These are phyloP conservation scores for Taxidea taxus DNA, from an alignment of 2,113 vertebrate species.

Conservation along the genomic window DNA sequence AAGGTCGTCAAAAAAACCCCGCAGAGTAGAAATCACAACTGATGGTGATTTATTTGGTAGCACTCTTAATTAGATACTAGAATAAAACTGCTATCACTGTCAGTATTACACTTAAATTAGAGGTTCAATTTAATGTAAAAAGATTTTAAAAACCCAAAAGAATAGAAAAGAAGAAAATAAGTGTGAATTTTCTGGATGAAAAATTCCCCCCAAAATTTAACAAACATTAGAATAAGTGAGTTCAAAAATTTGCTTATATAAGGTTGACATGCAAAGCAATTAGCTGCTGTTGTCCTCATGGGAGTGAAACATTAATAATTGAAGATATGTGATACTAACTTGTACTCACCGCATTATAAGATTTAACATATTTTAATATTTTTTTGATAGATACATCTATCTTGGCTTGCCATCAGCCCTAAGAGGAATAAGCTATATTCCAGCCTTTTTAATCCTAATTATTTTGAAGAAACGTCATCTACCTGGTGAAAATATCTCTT, in stretches of 20 bases:
- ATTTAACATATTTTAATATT: not conserved
- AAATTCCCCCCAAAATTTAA: not conserved
- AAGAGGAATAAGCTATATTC: constrained; percentile 53
- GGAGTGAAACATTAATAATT: not conserved
- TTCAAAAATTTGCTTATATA: not conserved
- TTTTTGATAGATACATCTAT: constrained; percentile 62
- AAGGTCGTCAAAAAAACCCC: not conserved
- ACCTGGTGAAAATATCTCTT: constrained; percentile 20
- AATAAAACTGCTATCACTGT: not conserved
- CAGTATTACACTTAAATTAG: not conserved
- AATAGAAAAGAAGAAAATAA: not conserved
- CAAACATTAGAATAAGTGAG: not conserved
- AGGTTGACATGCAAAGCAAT: not conserved
- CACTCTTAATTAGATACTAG: not conserved
- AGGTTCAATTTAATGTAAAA: not conserved
- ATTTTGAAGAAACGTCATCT: constrained; percentile 40
- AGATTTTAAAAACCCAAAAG: not conserved
- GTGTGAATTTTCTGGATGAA: not conserved
- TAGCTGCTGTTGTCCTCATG: not conserved
- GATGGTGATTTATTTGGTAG: not conserved
- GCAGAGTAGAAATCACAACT: not conserved
- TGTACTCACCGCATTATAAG: not conserved
- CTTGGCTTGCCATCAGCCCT: constrained; percentile 61
- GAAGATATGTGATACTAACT: not conserved
- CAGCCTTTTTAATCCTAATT: constrained; percentile 45